Conservation (phyloP, 2,797 vertebrate species). For the Chaetophractus vellerosus region DNA sequence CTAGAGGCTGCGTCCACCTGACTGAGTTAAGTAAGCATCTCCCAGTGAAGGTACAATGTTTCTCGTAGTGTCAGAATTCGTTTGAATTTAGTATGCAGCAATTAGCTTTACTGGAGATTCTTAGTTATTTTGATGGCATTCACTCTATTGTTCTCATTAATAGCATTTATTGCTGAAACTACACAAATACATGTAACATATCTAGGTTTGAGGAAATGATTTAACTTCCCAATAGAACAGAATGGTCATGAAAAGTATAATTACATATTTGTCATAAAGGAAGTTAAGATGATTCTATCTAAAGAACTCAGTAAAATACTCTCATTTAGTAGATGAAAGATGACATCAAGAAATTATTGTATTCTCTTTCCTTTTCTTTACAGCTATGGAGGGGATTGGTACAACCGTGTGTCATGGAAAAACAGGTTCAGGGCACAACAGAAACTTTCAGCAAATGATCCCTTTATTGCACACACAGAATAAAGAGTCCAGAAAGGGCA, state of each 20-base stretch:
- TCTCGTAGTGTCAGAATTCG: neutral
- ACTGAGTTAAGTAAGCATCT: neutral
- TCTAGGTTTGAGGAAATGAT: neutral
- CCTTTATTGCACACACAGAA: too few species aligned
- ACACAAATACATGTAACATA: neutral
- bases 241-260: neutral
- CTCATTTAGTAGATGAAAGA: neutral
- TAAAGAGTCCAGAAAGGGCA: too few species aligned
- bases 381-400: too few species aligned
- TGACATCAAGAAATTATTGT: neutral
- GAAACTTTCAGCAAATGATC: too few species aligned
- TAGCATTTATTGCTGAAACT: neutral
- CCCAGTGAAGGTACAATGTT: neutral
- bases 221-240: neutral
- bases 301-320: neutral
- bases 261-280: neutral
- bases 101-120: neutral
- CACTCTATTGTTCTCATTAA: neutral
- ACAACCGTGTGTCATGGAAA: too few species aligned
- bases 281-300: slow-evolving; percentile 8
- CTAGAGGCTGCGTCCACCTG: neutral
- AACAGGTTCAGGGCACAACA: too few species aligned
- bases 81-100: neutral
- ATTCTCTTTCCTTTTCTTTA: neutral
- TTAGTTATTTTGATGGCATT: neutral